Evolutionary conservation across 2,113 vertebrate species (phyloP).

Genomic region (Melanostigma gelatinosum): DNA sequence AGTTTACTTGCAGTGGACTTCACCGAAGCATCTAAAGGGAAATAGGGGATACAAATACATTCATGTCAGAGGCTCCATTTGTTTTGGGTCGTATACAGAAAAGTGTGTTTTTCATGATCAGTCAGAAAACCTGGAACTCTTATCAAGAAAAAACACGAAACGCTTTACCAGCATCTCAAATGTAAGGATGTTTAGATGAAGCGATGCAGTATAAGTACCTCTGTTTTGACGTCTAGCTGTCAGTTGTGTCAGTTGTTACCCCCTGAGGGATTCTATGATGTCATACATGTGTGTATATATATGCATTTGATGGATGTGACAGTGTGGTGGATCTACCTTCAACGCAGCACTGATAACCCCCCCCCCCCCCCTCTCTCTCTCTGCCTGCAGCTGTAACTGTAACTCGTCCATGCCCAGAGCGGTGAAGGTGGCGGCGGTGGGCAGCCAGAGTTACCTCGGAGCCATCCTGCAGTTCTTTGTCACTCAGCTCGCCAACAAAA

Average conservation of each 20-base stretch:
- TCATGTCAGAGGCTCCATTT: not conserved
- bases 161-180: too few relatives aligned
- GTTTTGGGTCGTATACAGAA: not conserved
- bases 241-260: not conserved
- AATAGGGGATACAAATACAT: not conserved
- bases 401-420: slow-evolving; percentile 90
- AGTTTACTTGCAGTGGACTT: not conserved
- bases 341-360: not conserved
- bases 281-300: too few relatives aligned
- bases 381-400: slow-evolving; percentile 87
- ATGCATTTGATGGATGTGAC: not conserved
- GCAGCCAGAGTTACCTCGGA: slow-evolving; percentile 89
- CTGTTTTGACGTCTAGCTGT: not conserved
- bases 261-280: not conserved
- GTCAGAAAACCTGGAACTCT: too few relatives aligned
- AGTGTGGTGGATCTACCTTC: not conserved
- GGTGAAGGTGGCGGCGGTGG: slow-evolving; percentile 90
- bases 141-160: too few relatives aligned
- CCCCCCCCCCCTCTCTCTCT: not conserved
- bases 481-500: slow-evolving; percentile 90
- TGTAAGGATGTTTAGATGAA: not conserved
- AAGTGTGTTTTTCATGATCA: too few relatives aligned
- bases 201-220: too few relatives aligned
- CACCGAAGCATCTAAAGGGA: not conserved
- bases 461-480: slow-evolving; percentile 92